A percentile compares a stretch with the other conserved stretches of the same genome.
Evolutionary conservation across 2,888 invertebrate genomes (phyloP).

Genomic region (Tinea trinotella): DNA sequence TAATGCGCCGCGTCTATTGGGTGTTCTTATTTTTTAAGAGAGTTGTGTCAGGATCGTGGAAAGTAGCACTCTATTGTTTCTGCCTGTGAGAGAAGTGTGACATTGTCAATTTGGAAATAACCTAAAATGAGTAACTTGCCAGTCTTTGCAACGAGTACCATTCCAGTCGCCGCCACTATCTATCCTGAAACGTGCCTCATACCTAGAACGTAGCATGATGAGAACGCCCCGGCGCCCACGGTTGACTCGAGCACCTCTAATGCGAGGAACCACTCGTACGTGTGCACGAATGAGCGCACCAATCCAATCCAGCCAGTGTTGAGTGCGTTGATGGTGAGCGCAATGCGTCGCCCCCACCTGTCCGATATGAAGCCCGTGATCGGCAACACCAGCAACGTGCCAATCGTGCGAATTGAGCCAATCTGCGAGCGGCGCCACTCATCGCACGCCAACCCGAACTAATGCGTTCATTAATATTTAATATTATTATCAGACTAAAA

Average conservation of each 20-base stretch:
- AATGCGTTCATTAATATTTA: no score
- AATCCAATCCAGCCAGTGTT: constrained; percentile 59
- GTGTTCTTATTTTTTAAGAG: no score
- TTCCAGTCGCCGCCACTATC: not conserved
- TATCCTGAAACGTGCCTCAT: no score
- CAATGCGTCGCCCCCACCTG: constrained; percentile 66
- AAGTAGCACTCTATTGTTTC: no score
- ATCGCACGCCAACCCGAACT: constrained; percentile 77
- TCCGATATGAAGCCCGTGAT: constrained; percentile 80
- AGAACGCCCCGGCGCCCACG: constrained; percentile 65
- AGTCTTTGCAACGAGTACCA: no score
- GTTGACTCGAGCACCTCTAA: constrained; percentile 69
- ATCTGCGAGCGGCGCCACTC: constrained; percentile 80
- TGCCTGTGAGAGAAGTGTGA: no score
- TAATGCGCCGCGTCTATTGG: no score
- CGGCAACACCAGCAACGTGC: constrained; percentile 78
- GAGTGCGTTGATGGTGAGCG: constrained; percentile 58
- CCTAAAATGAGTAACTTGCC: no score
- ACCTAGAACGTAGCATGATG: constrained; percentile 62
- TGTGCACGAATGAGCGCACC: constrained; percentile 67
- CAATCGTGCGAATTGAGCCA: constrained; percentile 79
- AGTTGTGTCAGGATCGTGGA: no score
- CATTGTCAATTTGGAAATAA: no score
- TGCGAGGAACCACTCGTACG: constrained; percentile 66
- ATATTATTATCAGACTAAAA: no score